These are phyloP conservation scores for Delia radicum DNA, from an alignment of 1,140 invertebrate genomes.

Conservation along the genomic window DNA sequence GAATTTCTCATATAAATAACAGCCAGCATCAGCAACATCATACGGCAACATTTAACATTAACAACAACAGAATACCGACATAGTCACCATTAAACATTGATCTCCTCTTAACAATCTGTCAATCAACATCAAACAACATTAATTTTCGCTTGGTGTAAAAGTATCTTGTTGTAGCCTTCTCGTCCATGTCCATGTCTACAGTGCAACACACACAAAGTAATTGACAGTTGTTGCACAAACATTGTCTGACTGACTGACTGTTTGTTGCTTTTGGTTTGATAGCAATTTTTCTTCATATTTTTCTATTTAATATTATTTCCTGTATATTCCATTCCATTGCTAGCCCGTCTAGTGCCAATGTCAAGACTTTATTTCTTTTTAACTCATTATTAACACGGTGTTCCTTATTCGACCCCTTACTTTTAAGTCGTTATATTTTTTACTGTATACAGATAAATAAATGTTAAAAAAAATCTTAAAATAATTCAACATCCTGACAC, in stretches of 20 bases:
- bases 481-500: too few relatives aligned
- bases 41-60: not conserved
- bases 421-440: too few relatives aligned
- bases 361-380: too few relatives aligned
- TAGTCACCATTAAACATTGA: conserved; percentile 17
- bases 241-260: not conserved
- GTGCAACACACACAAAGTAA: not conserved
- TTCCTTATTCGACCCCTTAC: too few relatives aligned
- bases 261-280: not conserved
- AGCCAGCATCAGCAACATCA: not conserved
- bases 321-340: too few relatives aligned
- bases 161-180: not conserved
- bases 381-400: too few relatives aligned
- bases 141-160: not conserved
- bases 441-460: too few relatives aligned
- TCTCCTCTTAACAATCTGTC: conserved; percentile 23
- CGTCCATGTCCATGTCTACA: not conserved
- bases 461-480: too few relatives aligned
- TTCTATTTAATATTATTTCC: too few relatives aligned
- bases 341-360: too few relatives aligned
- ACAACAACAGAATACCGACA: conserved; percentile 1
- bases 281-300: too few relatives aligned
- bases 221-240: conserved; percentile 23
- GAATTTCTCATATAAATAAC: conserved; percentile 23
- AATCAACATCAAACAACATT: conserved; percentile 6